A percentile compares a stretch with the other conserved stretches of the same genome.
Evolutionary conservation across 2,113 vertebrate species (phyloP).

Genomic region (Cariama cristata): DNA sequence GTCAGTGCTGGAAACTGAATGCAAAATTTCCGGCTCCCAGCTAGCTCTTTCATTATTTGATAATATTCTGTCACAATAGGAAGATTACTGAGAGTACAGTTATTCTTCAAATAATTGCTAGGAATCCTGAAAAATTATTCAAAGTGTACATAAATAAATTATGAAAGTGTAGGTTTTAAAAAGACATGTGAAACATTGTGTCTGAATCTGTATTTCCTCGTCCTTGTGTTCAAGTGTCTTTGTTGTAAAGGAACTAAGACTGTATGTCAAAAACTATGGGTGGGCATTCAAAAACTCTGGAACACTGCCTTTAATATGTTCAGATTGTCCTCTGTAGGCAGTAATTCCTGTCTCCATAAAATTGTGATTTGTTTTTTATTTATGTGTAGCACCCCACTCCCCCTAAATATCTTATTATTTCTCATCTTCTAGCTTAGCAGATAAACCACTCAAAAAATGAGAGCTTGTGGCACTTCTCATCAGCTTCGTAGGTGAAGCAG

Average conservation of each 20-base stretch:
- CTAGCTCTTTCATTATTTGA: not conserved
- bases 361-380: not conserved
- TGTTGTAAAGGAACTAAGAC: not conserved
- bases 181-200: not conserved
- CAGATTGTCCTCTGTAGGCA: not conserved
- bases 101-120: not conserved
- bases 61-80: not conserved
- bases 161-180: not conserved
- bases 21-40: not conserved
- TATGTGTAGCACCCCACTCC: not conserved
- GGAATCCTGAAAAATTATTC: not conserved
- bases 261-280: not conserved
- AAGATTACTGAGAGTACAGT: not conserved
- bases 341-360: not conserved
- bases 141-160: not conserved
- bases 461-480: not conserved
- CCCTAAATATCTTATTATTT: not conserved
- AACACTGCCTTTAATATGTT: not conserved
- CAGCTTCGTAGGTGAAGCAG: not conserved
- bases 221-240: not conserved
- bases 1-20: slow-evolving; percentile 8
- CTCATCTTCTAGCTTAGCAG: not conserved
- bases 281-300: not conserved
- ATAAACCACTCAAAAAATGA: not conserved
- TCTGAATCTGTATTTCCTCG: not conserved